Evolutionary conservation across 2,113 vertebrate species (phyloP).

Genomic region (Oncorhynchus nerka): DNA sequence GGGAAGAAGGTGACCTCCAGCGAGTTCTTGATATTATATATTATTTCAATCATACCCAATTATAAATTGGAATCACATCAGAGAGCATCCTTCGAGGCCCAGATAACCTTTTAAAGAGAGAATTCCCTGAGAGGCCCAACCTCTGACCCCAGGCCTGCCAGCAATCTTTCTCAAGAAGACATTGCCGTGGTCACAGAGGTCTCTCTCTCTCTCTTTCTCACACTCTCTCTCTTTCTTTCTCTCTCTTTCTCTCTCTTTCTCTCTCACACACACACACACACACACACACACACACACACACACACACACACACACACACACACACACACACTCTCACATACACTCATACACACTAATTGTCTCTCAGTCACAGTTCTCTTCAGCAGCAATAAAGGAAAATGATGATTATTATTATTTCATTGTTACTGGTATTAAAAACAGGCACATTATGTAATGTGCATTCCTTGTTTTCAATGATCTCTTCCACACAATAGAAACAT

Average conservation of each 20-base stretch:
- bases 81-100: slow-evolving; percentile 86
- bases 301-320: too few species aligned
- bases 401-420: too few species aligned
- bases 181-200: slow-evolving; percentile 71
- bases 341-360: too few species aligned
- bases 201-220: slow-evolving; percentile 27
- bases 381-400: too few species aligned
- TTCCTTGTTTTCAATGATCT: too few species aligned
- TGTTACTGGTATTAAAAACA: too few species aligned
- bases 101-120: slow-evolving; percentile 99
- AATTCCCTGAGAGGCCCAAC: slow-evolving; percentile 88
- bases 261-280: background rate
- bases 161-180: slow-evolving; percentile 84
- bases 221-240: slow-evolving; percentile 1
- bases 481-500: too few species aligned
- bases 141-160: slow-evolving; percentile 88
- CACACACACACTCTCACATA: background rate
- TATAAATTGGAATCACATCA: slow-evolving; percentile 97
- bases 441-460: too few species aligned
- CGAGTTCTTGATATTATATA: slow-evolving; percentile 82
- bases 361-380: too few species aligned
- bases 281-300: too few species aligned
- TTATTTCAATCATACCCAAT: slow-evolving; percentile 98
- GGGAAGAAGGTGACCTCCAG: slow-evolving; percentile 77
- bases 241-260: too few species aligned